Base-by-base conservation (phyloP, 2,888 invertebrate genomes). In the Dolichomitus sp. region DNA sequence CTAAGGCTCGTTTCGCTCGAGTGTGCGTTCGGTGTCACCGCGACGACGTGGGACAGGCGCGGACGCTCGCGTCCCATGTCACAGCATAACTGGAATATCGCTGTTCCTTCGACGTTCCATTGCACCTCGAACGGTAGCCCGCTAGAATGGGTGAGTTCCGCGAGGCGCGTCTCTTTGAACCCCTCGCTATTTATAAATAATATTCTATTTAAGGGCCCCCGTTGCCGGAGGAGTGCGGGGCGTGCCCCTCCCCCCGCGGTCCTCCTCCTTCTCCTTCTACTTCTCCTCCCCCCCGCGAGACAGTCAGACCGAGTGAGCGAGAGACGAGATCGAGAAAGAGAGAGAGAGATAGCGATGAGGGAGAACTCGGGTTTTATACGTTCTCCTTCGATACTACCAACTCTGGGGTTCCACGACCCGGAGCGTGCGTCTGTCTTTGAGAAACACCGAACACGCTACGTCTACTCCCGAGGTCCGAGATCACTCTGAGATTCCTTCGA, bases 121-220 rank as follows among this genome's bases (percentile, higher is more conserved):
- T 54, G 75, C 75, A 63, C 61, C 48, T 80, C 42, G 73, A 73
- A 73, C 80, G 68, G 57, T 73, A 50, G 65, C 50, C 48, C 63
- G 66, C 61, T 65, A 84, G 84, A 79, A 85, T 85, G 84, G 84
- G 84, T 85, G 84, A 85, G 84, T 85, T 66, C 45, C 66, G 48
- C 50, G 52, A 30, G 80, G 7, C 19, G 40, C 81, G 70, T 70
- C 54, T 33, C 59, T 54, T 33, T 61, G 27, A 54, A 73, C 23
- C 45, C 45, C 73, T 48, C 69, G 65, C 72, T 88, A 89, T 89
- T 89, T 89, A 89, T 88, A 89, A 88, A 87, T 88, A 83, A 84
- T 85, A 83, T 85, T 87, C 85, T 87, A 87, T 87, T 88, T 87
- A 86, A 86, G 86, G 87, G 81, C 63, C 73, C 61, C 52, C 45